phyloP scores from a whole-genome alignment of 1,140 invertebrate species.

The Nasonia longicornis region DNA sequence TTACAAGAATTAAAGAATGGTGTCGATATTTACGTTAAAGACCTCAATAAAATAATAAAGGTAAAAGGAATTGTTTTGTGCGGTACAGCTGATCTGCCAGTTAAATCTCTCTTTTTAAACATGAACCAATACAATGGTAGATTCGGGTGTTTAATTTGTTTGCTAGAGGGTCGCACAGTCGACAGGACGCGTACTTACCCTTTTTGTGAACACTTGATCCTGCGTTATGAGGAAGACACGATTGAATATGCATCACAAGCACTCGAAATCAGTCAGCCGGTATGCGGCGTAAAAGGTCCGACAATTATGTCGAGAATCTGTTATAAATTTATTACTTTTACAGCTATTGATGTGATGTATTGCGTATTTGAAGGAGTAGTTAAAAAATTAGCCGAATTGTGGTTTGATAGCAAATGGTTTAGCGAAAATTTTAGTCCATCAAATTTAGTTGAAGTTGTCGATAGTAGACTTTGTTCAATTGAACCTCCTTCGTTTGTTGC shows the following conservation, averaged over 20 bases:
- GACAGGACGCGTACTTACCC: too few relatives aligned
- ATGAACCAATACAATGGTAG: too few relatives aligned
- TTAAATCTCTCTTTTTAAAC: slow-evolving; percentile 12
- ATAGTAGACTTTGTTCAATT: not conserved
- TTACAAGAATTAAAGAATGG: slow-evolving; percentile 5
- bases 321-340: too few relatives aligned
- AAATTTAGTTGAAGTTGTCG: not conserved
- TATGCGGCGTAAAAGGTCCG: too few relatives aligned
- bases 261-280: too few relatives aligned
- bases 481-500: not conserved
- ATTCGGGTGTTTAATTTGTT: too few relatives aligned
- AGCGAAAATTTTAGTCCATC: not conserved
- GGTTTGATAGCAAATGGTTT: not conserved
- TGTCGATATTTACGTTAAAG: slow-evolving; percentile 3
- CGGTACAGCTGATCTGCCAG: slow-evolving; percentile 17
- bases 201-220: too few relatives aligned
- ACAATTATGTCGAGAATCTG: too few relatives aligned
- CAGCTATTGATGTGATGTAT: too few relatives aligned
- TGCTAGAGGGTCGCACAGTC: too few relatives aligned
- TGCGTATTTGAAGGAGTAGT: not conserved
- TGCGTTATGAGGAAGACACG: too few relatives aligned
- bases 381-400: slow-evolving; percentile 9
- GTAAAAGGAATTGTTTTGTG: not conserved
- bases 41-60: not conserved
- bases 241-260: too few relatives aligned